These are phyloP conservation scores for Bombus picipes DNA, from an alignment of 1,140 invertebrate species.

Conservation along the genomic window DNA sequence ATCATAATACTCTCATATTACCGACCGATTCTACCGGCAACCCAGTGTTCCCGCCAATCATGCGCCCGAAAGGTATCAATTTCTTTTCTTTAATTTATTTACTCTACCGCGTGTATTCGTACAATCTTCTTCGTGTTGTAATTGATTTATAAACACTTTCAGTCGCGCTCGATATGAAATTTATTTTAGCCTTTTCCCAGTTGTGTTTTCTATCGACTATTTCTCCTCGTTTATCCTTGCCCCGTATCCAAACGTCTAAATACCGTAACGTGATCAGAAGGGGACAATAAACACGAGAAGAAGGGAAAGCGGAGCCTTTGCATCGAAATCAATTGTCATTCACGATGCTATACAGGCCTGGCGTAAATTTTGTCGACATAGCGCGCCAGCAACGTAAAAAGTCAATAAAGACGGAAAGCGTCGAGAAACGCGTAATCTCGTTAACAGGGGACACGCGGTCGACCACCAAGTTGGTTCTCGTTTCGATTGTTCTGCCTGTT, in stretches of 20 bases:
- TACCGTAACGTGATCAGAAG: background rate
- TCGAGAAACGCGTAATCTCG: slow-evolving; percentile 9
- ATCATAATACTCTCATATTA: slow-evolving; percentile 90
- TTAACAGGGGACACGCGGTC: background rate
- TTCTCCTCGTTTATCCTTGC: background rate
- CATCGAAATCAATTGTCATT: background rate
- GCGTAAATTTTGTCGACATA: background rate
- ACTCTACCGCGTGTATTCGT: background rate
- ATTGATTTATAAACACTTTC: background rate
- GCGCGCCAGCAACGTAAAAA: background rate
- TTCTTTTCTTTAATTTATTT: slow-evolving; percentile 34
- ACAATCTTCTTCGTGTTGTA: background rate
- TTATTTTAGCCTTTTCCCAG: background rate
- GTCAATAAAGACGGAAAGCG: background rate
- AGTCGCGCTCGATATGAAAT: background rate
- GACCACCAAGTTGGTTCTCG: slow-evolving; percentile 3
- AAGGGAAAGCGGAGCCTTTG: background rate
- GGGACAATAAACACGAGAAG: background rate
- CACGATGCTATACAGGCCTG: background rate
- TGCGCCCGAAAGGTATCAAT: slow-evolving; percentile 88
- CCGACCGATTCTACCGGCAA: slow-evolving; percentile 90
- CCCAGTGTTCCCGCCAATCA: slow-evolving; percentile 87
- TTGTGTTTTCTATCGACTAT: background rate
- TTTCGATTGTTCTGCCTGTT: slow-evolving; percentile 6
- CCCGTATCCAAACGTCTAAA: background rate